Evolutionary conservation across 1,140 invertebrate genomes (phyloP), one percentile per base, ranked within the genome.

Genomic region (Contarinia nasturtii): DNA sequence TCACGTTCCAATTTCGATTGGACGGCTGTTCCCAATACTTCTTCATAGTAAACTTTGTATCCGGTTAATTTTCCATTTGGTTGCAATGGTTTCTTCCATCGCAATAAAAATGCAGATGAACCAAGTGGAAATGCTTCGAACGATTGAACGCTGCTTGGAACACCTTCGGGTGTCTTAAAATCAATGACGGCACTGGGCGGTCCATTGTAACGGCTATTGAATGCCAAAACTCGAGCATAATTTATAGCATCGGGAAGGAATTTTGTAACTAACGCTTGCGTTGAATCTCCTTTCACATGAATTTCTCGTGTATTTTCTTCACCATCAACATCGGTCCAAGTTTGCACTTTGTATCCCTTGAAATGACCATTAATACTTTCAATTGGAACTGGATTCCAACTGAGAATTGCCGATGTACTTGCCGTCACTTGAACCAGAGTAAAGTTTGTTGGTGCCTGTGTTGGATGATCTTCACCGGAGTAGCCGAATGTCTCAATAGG

Each of bases 311-410:
- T 66, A 10, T 73, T 74, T 48, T 82, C 76, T 55, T 81, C 77
- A 33, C 79, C 76, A 41, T 84, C 83, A 37, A 69, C 68, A n/a
- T 88, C 83, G 4, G 81, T 88, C 91, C 91, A 95, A 1, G 85
- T 92, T 65, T 91, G 84, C 46, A 96, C 88, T 65, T 93, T 93
- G 63, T 96, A 97, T 11, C 92, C 92, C 55, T 81, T 83, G 61
- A 96, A 90, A 62, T 94, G 83, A n/a, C 92, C 92, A 19, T 76
- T 68, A 1, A 94, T 76, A 1, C 80, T 80, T 42, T 85, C 77
- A 0, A 73, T 60, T 1, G 76, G 58, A 0, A 93, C 87, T 1
- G 82, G 74, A 63, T 78, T 76, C 90, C 90, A 93, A 45, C 76
- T 78, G n/a, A 94, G 67, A 15, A 82, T 57, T 0, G 87, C 89